phyloP scores from a whole-genome alignment of 2,888 invertebrate species.

The Vanessa cardui region DNA sequence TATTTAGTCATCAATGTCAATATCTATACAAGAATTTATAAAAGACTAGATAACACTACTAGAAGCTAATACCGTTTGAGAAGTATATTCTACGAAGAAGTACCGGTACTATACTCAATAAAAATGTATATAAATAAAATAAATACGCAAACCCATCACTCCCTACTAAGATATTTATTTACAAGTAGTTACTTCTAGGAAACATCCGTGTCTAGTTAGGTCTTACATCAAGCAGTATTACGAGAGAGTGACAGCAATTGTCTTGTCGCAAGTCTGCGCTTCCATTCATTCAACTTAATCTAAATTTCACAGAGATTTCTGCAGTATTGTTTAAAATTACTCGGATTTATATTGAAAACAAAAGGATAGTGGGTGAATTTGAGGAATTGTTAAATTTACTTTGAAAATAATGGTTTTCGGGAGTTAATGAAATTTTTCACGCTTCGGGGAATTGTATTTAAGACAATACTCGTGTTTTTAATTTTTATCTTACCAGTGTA shows the following conservation, averaged over 20 bases:
- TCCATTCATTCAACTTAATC: conserved; percentile 16
- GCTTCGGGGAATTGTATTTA: conserved; percentile 6
- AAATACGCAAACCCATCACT: too few relatives aligned
- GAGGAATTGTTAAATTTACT: conserved; percentile 23
- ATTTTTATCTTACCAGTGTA: not conserved
- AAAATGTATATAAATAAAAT: too few relatives aligned
- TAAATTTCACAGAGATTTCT: conserved; percentile 9
- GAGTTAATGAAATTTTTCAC: conserved; percentile 15
- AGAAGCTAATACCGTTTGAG: too few relatives aligned
- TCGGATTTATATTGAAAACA: conserved; percentile 25
- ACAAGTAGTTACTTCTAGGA: too few relatives aligned
- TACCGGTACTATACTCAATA: too few relatives aligned
- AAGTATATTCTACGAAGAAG: too few relatives aligned
- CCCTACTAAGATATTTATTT: too few relatives aligned
- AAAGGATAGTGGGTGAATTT: conserved; percentile 31
- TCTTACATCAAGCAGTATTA: not conserved
- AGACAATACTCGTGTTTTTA: conserved; percentile 1
- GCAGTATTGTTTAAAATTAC: conserved; percentile 23
- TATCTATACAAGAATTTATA: too few relatives aligned
- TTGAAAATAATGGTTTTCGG: conserved; percentile 22
- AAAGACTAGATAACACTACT: too few relatives aligned
- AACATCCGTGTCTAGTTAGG: not conserved
- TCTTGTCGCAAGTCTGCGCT: conserved; percentile 8
- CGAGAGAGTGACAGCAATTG: not conserved
- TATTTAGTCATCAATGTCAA: too few relatives aligned